Percentiles rank a stretch among this genome's conserved stretches.
These are phyloP conservation scores for Dendrocincla tyrannina DNA, from an alignment of 2,797 vertebrate species.

Conservation along the genomic window DNA sequence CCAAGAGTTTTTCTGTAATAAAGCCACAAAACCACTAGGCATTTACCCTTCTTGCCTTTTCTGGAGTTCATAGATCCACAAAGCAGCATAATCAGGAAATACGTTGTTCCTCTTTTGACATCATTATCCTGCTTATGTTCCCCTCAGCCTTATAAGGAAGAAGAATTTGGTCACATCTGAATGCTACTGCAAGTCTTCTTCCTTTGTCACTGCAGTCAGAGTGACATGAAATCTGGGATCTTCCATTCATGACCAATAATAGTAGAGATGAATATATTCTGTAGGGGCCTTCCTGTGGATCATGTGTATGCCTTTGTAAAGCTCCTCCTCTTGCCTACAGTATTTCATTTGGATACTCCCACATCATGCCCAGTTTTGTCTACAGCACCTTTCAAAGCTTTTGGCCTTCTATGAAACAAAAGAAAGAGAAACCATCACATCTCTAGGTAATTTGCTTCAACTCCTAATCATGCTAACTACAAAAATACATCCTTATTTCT, in stretches of 20 bases:
- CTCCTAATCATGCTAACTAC: background rate
- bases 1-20: slow-evolving; percentile 46
- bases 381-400: background rate
- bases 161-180: slow-evolving; percentile 28
- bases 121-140: background rate
- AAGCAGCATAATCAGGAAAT: slow-evolving; percentile 9
- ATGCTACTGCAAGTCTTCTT: background rate
- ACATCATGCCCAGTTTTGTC: background rate
- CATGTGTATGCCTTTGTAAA: background rate
- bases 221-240: background rate
- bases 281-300: background rate
- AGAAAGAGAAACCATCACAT: background rate
- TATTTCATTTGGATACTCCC: background rate
- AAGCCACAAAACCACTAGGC: slow-evolving; percentile 44
- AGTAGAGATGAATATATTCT: background rate
- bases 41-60: background rate
- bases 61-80: background rate
- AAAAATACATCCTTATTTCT: background rate
- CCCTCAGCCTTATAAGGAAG: slow-evolving; percentile 47
- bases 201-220: background rate
- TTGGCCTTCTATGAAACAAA: background rate
- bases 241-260: background rate
- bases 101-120: background rate
- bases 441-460: background rate
- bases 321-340: background rate